Evolutionary conservation across 2,888 invertebrate genomes (phyloP).

Genomic region (Actias luna): DNA sequence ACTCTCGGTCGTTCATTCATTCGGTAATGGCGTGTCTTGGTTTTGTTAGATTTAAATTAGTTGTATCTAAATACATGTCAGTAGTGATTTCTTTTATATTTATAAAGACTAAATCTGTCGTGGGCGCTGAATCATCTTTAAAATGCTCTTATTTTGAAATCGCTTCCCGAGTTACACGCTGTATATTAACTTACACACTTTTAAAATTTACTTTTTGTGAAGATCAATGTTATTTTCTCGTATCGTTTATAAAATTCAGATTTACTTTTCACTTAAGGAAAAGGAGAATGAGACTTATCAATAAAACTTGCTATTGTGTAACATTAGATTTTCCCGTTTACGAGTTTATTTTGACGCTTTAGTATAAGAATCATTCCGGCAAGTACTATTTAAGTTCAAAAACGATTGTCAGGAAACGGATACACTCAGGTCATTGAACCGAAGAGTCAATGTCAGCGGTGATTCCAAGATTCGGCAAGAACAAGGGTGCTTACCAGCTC

Average conservation of each 20-base stretch:
- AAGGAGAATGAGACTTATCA: background rate
- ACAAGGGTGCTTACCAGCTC: slow-evolving; percentile 66
- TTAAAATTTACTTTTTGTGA: background rate
- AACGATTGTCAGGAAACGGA: slow-evolving; percentile 66
- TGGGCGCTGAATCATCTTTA: background rate
- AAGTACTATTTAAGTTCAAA: slow-evolving; percentile 44
- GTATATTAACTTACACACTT: background rate
- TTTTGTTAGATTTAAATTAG: slow-evolving; percentile 25
- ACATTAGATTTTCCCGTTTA: background rate
- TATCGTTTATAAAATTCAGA: background rate
- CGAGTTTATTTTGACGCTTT: slow-evolving; percentile 12
- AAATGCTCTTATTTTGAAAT: slow-evolving; percentile 18
- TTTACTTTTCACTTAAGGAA: background rate
- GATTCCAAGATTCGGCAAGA: slow-evolving; percentile 74
- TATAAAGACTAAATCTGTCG: background rate
- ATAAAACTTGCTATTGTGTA: background rate
- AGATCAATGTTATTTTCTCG: background rate
- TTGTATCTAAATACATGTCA: slow-evolving; percentile 5
- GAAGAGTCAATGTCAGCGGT: slow-evolving; percentile 76
- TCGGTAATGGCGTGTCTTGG: slow-evolving; percentile 37
- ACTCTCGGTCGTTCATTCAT: slow-evolving; percentile 41
- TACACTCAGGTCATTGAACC: slow-evolving; percentile 69
- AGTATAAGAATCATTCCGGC: slow-evolving; percentile 35
- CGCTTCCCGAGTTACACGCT: slow-evolving; percentile 23
- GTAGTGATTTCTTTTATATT: slow-evolving; percentile 5